phyloP scores from a whole-genome alignment of 1,140 invertebrate genomes.

The Venustaconcha ellipsiformis region DNA sequence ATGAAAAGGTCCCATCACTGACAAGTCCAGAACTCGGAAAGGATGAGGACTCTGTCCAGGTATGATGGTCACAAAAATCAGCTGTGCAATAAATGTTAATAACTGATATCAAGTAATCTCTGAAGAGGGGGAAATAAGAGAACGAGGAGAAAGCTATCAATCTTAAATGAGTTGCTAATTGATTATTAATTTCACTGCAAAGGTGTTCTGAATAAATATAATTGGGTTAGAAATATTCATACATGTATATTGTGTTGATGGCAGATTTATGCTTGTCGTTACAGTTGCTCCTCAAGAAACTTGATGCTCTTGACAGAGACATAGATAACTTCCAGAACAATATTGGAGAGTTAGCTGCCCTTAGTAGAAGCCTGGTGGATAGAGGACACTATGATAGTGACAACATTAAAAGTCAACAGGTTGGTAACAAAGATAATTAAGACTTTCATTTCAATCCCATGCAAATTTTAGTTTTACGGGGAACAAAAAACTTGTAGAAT shows the following conservation, averaged over 20 bases:
- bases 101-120: no score
- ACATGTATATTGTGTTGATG: not conserved
- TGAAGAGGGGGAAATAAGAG: no score
- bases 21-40: slow-evolving; percentile 93
- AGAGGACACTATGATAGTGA: slow-evolving; percentile 94
- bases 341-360: slow-evolving; percentile 83
- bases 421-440: slow-evolving; percentile 74
- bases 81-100: no score
- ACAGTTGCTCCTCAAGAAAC: slow-evolving; percentile 94
- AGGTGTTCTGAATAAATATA: no score
- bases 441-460: not conserved
- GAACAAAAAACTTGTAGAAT: not conserved
- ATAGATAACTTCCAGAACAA: slow-evolving; percentile 98
- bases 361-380: slow-evolving; percentile 86
- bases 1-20: slow-evolving; percentile 97
- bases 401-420: slow-evolving; percentile 87
- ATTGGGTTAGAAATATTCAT: no score
- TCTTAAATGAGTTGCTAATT: no score
- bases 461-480: not conserved
- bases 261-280: slow-evolving; percentile 3
- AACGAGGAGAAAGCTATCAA: no score
- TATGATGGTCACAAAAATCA: slow-evolving; percentile 12
- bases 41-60: slow-evolving; percentile 93
- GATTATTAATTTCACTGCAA: no score
- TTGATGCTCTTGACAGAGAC: slow-evolving; percentile 97